Evolutionary conservation across 2,113 vertebrate species (phyloP), one percentile per base, ranked within the genome.

Genomic region (Microtus montanus): DNA sequence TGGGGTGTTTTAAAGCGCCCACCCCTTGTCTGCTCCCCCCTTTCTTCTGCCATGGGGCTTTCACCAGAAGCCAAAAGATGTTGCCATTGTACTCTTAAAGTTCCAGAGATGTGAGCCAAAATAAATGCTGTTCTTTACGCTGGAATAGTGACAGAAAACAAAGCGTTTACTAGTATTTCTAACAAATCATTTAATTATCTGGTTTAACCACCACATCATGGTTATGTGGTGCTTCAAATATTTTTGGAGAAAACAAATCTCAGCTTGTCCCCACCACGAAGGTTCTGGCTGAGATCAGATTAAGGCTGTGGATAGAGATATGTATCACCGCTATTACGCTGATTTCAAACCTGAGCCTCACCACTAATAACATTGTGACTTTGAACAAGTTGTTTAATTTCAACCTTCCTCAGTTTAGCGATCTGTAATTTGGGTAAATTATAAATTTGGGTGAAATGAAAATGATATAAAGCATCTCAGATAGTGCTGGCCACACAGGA

Each of bases 261-360:
- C n/a, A 52, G n/a, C 2, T 17, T 28, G 14, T 58, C 33, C 7
- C 61, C 44, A 30, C 26, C 41, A 30, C 93, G 66, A 90, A 85
- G 61, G 10, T 86, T 77, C 78, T 61, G 24, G 52, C 70, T 78
- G 91, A 92, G 58, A 87, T 61, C 5, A 58, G 11, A 70, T 35
- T 35, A 28, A 38, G 82, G 1, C 2, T 28, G 20, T 26, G 63
- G 11, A 8, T 35, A 30, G 47, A 35, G 24, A 3, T 47, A 22
- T 22, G 20, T 0, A 0, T 70, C 10, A 6, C 0, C 3, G 24
- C 35, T 15, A 12, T 35, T 1, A 5, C 13, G 6, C 17, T 17
- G 17, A 15, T 47, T 77, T 90, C 63, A 75, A 91, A 89, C 75
- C 7, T 7, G 28, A 89, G 47, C 35, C 33, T 63, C 8, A 79